phyloP scores from a whole-genome alignment of 2,888 invertebrate genomes.

The Spatulosminthurus flaviceps region DNA sequence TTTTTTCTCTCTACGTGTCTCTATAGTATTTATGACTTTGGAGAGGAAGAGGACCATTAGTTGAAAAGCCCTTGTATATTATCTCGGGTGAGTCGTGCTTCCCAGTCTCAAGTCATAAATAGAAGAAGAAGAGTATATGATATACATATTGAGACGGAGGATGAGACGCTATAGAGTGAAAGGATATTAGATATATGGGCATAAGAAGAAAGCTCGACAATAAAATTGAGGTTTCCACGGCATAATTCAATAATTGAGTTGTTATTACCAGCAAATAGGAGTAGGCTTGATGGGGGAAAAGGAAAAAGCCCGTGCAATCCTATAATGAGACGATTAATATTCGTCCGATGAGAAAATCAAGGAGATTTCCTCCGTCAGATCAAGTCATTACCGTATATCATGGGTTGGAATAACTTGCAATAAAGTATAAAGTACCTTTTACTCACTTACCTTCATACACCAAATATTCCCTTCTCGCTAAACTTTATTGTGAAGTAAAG shows the following conservation, averaged over 20 bases:
- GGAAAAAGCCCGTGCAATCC: conserved; percentile 37
- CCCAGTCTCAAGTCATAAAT: too few relatives aligned
- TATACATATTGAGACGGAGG: not conserved
- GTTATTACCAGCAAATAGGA: conserved; percentile 21
- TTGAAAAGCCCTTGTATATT: too few relatives aligned
- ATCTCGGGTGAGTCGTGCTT: too few relatives aligned
- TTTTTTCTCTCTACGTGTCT: too few relatives aligned
- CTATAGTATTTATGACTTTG: conserved; percentile 4
- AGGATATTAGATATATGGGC: not conserved
- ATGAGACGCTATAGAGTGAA: not conserved
- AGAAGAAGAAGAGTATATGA: not conserved
- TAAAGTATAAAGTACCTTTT: conserved; percentile 20
- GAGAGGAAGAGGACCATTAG: not conserved
- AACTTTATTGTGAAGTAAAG: too few relatives aligned
- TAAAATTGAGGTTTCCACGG: conserved; percentile 14
- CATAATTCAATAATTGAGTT: conserved; percentile 39
- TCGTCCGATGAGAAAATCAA: conserved; percentile 46
- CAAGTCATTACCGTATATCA: conserved; percentile 49
- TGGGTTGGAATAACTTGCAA: conserved; percentile 25
- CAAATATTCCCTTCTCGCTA: not conserved
- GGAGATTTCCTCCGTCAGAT: conserved; percentile 41
- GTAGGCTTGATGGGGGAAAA: conserved; percentile 17
- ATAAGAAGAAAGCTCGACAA: not conserved
- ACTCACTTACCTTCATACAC: not conserved
- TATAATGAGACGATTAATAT: conserved; percentile 50